Evolutionary conservation across 2,888 invertebrate species (phyloP).

Genomic region (Chalcosyrphus nemorum): DNA sequence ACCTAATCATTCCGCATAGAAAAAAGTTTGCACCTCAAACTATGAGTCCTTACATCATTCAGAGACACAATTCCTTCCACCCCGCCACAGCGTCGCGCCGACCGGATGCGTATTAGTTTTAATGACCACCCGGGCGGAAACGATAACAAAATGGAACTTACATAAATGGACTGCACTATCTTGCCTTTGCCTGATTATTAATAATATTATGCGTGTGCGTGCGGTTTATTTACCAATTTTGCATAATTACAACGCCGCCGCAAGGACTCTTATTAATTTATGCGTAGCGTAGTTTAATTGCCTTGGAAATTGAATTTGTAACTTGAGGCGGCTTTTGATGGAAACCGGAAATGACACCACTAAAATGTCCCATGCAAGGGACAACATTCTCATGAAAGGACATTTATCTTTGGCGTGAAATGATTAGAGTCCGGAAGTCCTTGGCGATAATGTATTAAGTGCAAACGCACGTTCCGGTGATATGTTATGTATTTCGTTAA

Average conservation of each 20-base stretch:
- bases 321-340: slow-evolving; percentile 1
- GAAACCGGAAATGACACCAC: slow-evolving; percentile 38
- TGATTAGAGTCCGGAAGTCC: slow-evolving; percentile 41
- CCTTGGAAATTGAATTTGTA: slow-evolving; percentile 48
- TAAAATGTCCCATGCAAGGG: slow-evolving; percentile 5
- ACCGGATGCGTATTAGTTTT: slow-evolving; percentile 14
- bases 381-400: slow-evolving; percentile 23
- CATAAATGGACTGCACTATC: slow-evolving; percentile 19
- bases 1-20: too few relatives aligned
- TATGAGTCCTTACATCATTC: neutral
- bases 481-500: slow-evolving; percentile 25
- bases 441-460: slow-evolving; percentile 61
- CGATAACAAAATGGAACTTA: slow-evolving; percentile 43
- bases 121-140: slow-evolving; percentile 29
- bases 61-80: too few relatives aligned
- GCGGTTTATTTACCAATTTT: slow-evolving; percentile 43
- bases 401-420: slow-evolving; percentile 34
- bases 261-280: slow-evolving; percentile 42
- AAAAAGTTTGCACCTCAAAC: slow-evolving; percentile 42
- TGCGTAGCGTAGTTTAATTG: slow-evolving; percentile 34
- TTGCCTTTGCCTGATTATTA: slow-evolving; percentile 42
- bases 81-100: too few relatives aligned
- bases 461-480: slow-evolving; percentile 60
- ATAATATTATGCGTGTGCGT: slow-evolving; percentile 56
- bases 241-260: slow-evolving; percentile 52